Evolutionary conservation across 2,113 vertebrate genomes (phyloP), one percentile per base, ranked within the genome.

Genomic region (Chaenocephalus aceratus): DNA sequence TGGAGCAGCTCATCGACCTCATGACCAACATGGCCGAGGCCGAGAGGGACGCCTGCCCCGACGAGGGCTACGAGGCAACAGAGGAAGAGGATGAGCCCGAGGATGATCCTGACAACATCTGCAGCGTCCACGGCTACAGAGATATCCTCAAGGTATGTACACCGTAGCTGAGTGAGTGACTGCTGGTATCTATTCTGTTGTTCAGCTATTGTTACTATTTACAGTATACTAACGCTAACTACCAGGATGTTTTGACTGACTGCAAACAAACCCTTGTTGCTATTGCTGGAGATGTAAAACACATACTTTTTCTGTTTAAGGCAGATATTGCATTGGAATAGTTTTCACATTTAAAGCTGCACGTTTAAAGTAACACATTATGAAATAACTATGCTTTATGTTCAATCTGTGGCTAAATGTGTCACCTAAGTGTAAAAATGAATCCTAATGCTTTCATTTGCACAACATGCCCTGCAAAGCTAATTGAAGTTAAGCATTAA

Each of bases 51-150:
- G 73, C 84, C 73, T 97, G 96, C 67, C 95, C 94, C 0, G 98
- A 99, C 30, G 98, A 99, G 89, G 98, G 98, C 44, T 99, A 97
- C 16, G 97, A 97, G 77, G 98, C 97, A 83, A 95, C 96, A 0
- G 97, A 99, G 83, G 97, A 99, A 85, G 97, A 96, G 65, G 95
- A 96, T 0, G 96, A 96, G 34, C 94, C 92, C 0, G 89, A 95
- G 0, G 94, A 95, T 2, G 93, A 93, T 68, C 91, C 90, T 23
- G 90, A 90, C 4, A 89, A 81, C 65, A 18, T 93, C 36, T 88
- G 91, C 70, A 93, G 85, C 51, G 90, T 96, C 77, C 96, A 87
- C 4, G 95, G 96, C 21, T 99, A 97, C 86, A 96, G 92, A 82
- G 97, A 97, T 64, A 96, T 99, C 76, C 96, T 99, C 90, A 97